phyloP scores from a whole-genome alignment of 2,113 vertebrate genomes.

The Semnopithecus entellus region DNA sequence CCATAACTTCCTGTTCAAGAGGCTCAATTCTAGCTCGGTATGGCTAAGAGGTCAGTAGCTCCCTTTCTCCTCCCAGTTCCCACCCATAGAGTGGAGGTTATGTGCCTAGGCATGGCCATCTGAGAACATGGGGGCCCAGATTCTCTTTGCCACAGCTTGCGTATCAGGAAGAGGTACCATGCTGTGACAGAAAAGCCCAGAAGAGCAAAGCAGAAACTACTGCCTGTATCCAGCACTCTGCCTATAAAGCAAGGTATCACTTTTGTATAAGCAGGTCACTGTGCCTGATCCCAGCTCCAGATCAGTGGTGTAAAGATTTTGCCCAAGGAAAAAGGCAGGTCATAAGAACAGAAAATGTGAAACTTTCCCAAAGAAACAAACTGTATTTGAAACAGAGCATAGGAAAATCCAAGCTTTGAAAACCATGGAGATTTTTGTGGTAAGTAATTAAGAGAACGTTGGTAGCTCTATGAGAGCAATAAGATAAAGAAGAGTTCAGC shows the following conservation, averaged over 20 bases:
- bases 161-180: neutral
- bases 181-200: neutral
- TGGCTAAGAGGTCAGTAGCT: neutral
- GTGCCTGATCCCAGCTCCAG: neutral
- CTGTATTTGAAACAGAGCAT: neutral
- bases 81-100: neutral
- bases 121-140: neutral
- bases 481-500: neutral
- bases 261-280: neutral
- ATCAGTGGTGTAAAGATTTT: neutral
- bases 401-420: neutral
- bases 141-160: neutral
- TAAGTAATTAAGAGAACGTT: neutral
- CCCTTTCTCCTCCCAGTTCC: neutral
- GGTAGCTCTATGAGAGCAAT: neutral
- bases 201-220: neutral
- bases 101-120: neutral
- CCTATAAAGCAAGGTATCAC: neutral
- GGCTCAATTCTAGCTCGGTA: neutral
- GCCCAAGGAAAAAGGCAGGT: fast-evolving
- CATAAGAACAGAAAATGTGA: neutral
- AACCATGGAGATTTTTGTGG: neutral
- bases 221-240: neutral
- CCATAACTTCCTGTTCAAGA: neutral
- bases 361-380: neutral